phyloP scores from a whole-genome alignment of 2,797 vertebrate genomes.

The Nyctibius grandis region DNA sequence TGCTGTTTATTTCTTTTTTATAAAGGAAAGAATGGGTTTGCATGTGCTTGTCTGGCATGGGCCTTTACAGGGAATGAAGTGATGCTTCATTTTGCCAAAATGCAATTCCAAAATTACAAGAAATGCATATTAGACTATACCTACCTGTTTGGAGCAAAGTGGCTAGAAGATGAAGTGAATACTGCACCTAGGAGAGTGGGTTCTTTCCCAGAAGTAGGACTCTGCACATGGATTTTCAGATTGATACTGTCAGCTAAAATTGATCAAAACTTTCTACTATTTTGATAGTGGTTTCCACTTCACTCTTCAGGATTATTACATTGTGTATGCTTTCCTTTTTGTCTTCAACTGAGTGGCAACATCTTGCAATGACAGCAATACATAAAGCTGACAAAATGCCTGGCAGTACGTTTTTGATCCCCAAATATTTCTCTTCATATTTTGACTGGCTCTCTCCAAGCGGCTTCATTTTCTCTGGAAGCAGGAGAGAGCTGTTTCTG shows the following conservation, averaged over 20 bases:
- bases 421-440: background rate
- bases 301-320: background rate
- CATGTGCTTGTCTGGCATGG: background rate
- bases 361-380: background rate
- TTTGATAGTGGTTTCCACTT: background rate
- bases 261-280: background rate
- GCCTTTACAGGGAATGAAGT: background rate
- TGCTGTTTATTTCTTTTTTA: background rate
- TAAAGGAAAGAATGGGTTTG: background rate
- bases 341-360: background rate
- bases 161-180: background rate
- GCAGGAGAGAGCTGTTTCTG: background rate
- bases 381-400: background rate
- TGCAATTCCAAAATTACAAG: background rate
- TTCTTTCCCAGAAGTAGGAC: background rate
- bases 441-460: background rate
- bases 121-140: background rate
- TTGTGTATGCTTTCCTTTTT: background rate
- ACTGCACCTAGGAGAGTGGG: background rate
- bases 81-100: background rate
- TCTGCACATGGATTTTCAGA: background rate
- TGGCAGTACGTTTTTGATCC: background rate
- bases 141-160: background rate
- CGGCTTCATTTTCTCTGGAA: background rate
- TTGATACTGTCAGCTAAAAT: background rate